Conservation (phyloP, 92 coral and sea anemone genomes). For the Zoanthus gigantus region DNA sequence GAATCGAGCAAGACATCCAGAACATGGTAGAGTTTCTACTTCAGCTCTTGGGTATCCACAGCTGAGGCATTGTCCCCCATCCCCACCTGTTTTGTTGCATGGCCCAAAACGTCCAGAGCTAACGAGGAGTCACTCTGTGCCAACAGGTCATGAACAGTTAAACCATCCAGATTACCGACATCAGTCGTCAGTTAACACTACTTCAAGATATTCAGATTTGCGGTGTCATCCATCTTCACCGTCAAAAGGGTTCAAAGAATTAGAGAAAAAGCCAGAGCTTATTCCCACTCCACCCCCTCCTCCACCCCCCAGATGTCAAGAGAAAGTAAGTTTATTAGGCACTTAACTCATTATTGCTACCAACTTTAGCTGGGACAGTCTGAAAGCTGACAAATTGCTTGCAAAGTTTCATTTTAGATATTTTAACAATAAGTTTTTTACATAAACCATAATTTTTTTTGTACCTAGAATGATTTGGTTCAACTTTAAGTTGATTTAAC, state of each 20-base stretch:
- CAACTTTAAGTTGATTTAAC: too few relatives aligned
- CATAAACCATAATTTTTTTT: too few relatives aligned
- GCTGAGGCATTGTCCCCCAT: conserved; percentile 6
- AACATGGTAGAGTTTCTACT: conserved; percentile 17
- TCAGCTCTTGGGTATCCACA: conserved; percentile 37
- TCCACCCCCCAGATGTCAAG: conserved; percentile 27
- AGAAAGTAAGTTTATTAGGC: not conserved
- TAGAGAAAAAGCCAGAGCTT: conserved; percentile 30
- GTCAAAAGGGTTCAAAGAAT: conserved; percentile 2
- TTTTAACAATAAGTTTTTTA: too few relatives aligned
- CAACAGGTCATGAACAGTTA: conserved; percentile 33
- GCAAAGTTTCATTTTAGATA: too few relatives aligned
- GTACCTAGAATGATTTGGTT: too few relatives aligned
- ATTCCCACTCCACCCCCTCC: conserved; percentile 35
- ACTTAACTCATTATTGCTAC: too few relatives aligned
- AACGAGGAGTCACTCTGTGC: conserved; percentile 42
- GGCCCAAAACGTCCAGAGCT: conserved; percentile 16
- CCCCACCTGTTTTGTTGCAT: conserved; percentile 13
- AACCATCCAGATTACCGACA: conserved; percentile 24
- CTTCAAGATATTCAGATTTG: conserved; percentile 18
- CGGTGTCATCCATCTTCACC: not conserved
- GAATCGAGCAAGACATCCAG: conserved; percentile 6
- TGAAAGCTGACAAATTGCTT: too few relatives aligned
- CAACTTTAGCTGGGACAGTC: too few relatives aligned
- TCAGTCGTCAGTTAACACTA: not conserved